Percentiles rank a stretch among this genome's conserved stretches.
Conservation (phyloP, 2,888 invertebrate genomes). For the Parochlus steinenii region DNA sequence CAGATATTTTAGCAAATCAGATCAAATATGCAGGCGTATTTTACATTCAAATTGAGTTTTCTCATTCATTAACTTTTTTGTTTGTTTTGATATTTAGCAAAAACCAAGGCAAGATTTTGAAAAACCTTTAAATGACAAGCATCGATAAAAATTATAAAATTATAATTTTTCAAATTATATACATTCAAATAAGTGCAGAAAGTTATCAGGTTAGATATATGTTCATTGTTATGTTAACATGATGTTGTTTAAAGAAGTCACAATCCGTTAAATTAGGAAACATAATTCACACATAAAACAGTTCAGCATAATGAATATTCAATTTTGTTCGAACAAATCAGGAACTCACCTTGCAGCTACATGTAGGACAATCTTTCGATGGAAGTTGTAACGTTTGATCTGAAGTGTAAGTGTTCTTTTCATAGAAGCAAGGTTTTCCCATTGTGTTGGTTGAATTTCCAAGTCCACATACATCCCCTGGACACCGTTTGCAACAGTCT, state of each 20-base stretch:
- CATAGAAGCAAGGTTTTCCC: slow-evolving; percentile 41
- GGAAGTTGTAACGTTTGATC: slow-evolving; percentile 41
- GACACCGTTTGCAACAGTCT: slow-evolving; percentile 55
- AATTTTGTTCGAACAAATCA: too few species aligned
- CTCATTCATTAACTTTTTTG: too few species aligned
- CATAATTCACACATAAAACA: background rate
- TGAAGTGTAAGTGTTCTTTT: slow-evolving; percentile 39
- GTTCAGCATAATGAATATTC: too few species aligned
- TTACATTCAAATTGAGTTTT: too few species aligned
- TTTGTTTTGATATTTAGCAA: too few species aligned
- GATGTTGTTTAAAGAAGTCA: background rate
- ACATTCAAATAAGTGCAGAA: background rate
- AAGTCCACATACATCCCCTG: slow-evolving; percentile 40
- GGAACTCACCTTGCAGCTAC: slow-evolving; percentile 57
- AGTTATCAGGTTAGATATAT: background rate
- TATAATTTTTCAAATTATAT: background rate
- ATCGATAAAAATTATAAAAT: slow-evolving; percentile 4
- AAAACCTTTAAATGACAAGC: too few species aligned
- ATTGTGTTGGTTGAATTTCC: slow-evolving; percentile 24
- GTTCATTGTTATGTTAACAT: background rate
- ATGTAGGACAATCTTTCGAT: slow-evolving; percentile 49
- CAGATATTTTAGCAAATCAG: slow-evolving; percentile 1
- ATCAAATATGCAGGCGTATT: too few species aligned
- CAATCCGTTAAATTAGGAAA: background rate
- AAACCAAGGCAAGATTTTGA: too few species aligned